These are phyloP conservation scores for Sphenodon punctatus DNA, from an alignment of 2,797 vertebrate genomes.

Conservation along the genomic window DNA sequence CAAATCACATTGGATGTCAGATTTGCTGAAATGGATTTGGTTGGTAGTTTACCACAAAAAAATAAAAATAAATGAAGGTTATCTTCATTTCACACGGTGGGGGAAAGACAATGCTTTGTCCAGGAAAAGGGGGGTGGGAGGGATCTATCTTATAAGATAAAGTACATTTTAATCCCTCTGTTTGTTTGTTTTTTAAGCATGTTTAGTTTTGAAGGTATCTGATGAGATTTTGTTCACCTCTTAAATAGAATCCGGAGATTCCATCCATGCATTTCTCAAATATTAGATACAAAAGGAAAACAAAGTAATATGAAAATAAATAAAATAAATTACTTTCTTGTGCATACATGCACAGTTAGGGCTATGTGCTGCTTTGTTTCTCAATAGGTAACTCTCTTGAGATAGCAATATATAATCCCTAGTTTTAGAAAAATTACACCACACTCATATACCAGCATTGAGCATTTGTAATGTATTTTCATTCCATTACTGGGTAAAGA, in stretches of 20 bases:
- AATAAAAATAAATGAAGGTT: constrained; percentile 56
- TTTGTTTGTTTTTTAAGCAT: too few relatives aligned
- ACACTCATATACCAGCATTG: background rate
- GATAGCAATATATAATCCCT: background rate
- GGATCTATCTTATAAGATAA: constrained; percentile 28
- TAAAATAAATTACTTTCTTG: background rate
- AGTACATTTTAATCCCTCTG: constrained; percentile 28
- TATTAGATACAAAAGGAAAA: constrained; percentile 22
- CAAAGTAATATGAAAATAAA: background rate
- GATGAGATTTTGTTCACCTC: constrained; percentile 42
- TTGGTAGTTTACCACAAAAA: constrained; percentile 57
- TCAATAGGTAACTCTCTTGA: constrained; percentile 16
- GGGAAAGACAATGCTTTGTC: constrained; percentile 40
- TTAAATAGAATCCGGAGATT: constrained; percentile 44
- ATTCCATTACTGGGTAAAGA: background rate
- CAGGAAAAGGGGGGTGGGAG: constrained; percentile 1
- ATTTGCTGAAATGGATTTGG: constrained; percentile 69
- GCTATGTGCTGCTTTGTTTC: background rate
- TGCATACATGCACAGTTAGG: constrained; percentile 33
- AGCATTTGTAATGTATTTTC: background rate
- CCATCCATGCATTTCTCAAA: constrained; percentile 28
- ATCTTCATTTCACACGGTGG: constrained; percentile 52
- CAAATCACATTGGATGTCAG: constrained; percentile 65
- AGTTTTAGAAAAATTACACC: background rate
- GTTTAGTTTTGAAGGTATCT: constrained; percentile 22